Evolutionary conservation across 2,113 vertebrate species (phyloP).

Genomic region (Tragelaphus strepsiceros): DNA sequence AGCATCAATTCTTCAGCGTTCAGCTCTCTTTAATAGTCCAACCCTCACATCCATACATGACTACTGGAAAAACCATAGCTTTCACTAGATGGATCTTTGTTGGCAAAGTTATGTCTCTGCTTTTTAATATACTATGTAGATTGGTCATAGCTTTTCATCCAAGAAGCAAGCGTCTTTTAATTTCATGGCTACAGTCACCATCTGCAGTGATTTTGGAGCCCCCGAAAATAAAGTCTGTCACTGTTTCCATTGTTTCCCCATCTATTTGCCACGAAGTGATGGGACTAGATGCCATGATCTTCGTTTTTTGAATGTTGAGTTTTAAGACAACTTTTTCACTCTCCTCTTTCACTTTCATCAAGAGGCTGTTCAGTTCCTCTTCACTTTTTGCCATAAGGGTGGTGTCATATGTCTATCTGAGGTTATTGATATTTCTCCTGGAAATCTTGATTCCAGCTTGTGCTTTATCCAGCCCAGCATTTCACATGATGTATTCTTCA

Average conservation of each 20-base stretch:
- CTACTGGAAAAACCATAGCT: not conserved
- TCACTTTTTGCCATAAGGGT: not conserved
- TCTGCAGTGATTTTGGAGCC: not conserved
- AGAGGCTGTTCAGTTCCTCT: not conserved
- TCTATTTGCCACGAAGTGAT: not conserved
- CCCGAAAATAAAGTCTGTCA: not conserved
- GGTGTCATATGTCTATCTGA: not conserved
- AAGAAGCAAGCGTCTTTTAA: not conserved
- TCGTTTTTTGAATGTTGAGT: not conserved
- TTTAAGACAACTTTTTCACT: not conserved
- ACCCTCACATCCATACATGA: not conserved
- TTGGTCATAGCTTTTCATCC: not conserved
- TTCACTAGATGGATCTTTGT: not conserved
- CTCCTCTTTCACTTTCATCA: not conserved
- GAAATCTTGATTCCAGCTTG: not conserved
- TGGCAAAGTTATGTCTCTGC: not conserved
- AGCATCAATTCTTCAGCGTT: rapidly evolving
- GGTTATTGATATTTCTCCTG: not conserved
- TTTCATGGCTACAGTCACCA: not conserved
- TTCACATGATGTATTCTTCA: not conserved
- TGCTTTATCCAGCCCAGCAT: not conserved
- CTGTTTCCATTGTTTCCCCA: not conserved
- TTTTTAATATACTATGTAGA: not conserved
- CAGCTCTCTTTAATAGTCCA: not conserved
- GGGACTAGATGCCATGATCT: not conserved